phyloP scores from a whole-genome alignment of 2,797 vertebrate species.

The Hydrophis major region DNA sequence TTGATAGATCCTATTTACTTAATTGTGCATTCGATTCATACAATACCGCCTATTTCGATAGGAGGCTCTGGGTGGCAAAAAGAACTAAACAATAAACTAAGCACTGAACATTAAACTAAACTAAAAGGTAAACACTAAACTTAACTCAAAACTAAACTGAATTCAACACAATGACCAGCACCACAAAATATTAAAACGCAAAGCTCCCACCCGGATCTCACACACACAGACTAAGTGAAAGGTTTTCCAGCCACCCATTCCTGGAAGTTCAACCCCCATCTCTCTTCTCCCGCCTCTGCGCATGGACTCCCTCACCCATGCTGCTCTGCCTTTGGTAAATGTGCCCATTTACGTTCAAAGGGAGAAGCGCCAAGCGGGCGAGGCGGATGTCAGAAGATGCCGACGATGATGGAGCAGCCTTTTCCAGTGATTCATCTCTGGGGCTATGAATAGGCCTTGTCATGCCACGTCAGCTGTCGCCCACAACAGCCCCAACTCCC shows the following conservation, averaged over 20 bases:
- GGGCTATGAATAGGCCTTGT: neutral
- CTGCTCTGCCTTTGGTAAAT: neutral
- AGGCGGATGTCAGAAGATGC: neutral
- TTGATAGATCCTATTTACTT: neutral
- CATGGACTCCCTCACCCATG: neutral
- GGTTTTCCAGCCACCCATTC: neutral
- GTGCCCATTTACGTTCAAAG: neutral
- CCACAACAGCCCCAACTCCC: neutral
- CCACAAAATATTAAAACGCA: neutral
- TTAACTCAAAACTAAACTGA: neutral
- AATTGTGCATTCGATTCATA: neutral
- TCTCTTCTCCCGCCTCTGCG: neutral
- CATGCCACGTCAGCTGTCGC: neutral
- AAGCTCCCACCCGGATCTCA: neutral
- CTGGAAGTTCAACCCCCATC: neutral
- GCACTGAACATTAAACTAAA: neutral
- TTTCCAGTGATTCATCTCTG: neutral
- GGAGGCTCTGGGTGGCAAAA: neutral
- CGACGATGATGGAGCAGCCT: neutral
- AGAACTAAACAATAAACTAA: neutral
- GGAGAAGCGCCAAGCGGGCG: neutral
- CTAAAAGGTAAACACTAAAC: neutral
- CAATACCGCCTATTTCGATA: neutral
- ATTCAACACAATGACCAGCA: neutral
- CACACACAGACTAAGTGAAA: neutral